Conservation (phyloP, 2,797 vertebrate genomes). For the Karalla daura region DNA sequence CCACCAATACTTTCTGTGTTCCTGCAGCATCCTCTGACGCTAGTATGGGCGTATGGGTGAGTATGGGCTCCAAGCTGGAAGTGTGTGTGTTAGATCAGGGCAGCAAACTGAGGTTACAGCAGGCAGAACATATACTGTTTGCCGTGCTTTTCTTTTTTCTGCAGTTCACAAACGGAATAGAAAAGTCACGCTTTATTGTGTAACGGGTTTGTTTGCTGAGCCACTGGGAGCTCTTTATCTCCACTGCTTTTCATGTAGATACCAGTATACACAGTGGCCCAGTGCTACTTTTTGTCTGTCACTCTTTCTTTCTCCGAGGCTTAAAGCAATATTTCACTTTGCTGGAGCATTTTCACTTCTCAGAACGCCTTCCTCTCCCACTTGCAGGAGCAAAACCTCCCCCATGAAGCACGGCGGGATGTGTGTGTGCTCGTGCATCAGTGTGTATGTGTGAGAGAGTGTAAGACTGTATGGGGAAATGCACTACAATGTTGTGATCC, state of each 20-base stretch:
- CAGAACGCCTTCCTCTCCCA: slow-evolving; percentile 20
- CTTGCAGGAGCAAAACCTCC: slow-evolving; percentile 22
- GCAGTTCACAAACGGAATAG: background rate
- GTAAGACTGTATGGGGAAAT: no score
- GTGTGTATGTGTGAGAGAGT: no score
- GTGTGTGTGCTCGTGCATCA: no score
- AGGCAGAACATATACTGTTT: no score
- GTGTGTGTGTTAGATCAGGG: no score
- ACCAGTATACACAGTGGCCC: slow-evolving; percentile 35
- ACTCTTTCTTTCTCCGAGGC: slow-evolving; percentile 44
- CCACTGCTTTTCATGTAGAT: slow-evolving; percentile 38
- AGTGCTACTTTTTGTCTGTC: slow-evolving; percentile 49
- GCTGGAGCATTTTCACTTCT: slow-evolving; percentile 36
- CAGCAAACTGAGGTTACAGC: no score
- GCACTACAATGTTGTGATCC: background rate
- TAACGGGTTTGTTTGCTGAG: slow-evolving; percentile 19
- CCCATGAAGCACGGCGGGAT: slow-evolving; percentile 24
- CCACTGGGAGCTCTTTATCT: slow-evolving; percentile 44
- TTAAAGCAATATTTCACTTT: slow-evolving; percentile 55
- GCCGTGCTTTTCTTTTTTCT: background rate
- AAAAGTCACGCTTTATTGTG: background rate
- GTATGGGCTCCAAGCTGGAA: no score
- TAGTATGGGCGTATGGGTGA: no score
- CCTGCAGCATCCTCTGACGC: no score
- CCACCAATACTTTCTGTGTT: no score